Evolutionary conservation across 2,888 invertebrate species (phyloP).

Genomic region (Trachelus stipa): DNA sequence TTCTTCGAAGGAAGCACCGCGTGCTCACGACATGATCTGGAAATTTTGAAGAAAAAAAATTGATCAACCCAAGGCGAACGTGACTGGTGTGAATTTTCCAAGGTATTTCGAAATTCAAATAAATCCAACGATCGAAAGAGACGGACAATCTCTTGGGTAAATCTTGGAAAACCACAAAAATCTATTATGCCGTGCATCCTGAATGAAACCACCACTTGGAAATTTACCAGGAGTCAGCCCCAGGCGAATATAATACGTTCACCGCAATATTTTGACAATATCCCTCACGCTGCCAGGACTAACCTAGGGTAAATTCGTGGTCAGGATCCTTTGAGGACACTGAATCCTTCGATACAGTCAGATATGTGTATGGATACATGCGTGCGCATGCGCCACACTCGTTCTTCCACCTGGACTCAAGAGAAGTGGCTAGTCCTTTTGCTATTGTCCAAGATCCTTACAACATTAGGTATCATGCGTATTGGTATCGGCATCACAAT

Average conservation of each 20-base stretch:
- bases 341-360: background rate
- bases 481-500: constrained; percentile 42
- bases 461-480: constrained; percentile 34
- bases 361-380: background rate
- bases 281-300: constrained; percentile 27
- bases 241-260: constrained; percentile 55
- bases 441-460: constrained; percentile 60
- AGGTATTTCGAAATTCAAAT: constrained; percentile 3
- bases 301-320: background rate
- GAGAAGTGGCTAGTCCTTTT: background rate
- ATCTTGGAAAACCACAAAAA: constrained; percentile 13
- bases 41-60: background rate
- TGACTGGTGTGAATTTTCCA: background rate
- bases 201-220: constrained; percentile 6
- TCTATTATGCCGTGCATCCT: constrained; percentile 2
- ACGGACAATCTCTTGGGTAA: constrained; percentile 34
- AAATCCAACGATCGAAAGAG: constrained; percentile 20
- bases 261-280: constrained; percentile 66
- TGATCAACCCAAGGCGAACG: background rate
- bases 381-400: background rate
- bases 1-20: background rate
- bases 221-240: constrained; percentile 47
- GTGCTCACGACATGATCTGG: background rate
- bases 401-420: background rate
- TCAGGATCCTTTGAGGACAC: background rate